Evolutionary conservation across 2,888 invertebrate species (phyloP).

Genomic region (Polylopha cassiicola): DNA sequence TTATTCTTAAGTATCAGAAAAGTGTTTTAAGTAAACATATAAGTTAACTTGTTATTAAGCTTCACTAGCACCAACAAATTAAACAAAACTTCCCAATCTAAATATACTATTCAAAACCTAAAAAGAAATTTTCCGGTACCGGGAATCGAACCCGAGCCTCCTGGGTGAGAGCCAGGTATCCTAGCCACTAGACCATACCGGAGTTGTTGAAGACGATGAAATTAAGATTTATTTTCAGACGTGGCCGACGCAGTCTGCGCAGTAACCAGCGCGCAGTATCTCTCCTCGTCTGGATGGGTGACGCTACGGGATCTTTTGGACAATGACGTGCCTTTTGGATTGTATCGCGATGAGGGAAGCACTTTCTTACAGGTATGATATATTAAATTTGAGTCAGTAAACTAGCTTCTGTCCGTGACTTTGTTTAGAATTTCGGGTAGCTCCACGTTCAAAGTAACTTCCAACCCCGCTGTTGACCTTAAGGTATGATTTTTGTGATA

Average conservation of each 20-base stretch:
- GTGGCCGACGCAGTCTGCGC: conserved; percentile 88
- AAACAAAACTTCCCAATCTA: too few relatives aligned
- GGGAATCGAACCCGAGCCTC: conserved; percentile 70
- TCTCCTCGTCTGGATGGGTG: conserved; percentile 87
- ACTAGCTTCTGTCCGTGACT: too few relatives aligned
- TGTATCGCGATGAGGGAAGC: conserved; percentile 88
- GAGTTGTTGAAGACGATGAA: conserved; percentile 34
- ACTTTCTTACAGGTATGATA: conserved; percentile 78
- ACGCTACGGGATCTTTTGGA: conserved; percentile 85
- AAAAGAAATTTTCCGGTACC: conserved; percentile 65
- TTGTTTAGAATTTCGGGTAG: too few relatives aligned
- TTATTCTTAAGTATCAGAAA: too few relatives aligned
- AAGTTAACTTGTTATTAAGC: too few relatives aligned
- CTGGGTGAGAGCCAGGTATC: conserved; percentile 66
- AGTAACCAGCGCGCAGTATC: conserved; percentile 89
- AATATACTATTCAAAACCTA: too few relatives aligned
- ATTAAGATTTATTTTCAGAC: conserved; percentile 63
- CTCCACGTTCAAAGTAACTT: too few relatives aligned
- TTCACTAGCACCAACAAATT: too few relatives aligned
- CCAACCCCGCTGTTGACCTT: too few relatives aligned
- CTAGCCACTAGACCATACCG: conserved; percentile 81
- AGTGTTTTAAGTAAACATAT: too few relatives aligned
- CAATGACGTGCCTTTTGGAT: conserved; percentile 85
- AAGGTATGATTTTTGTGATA: too few relatives aligned
- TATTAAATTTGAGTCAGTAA: too few relatives aligned